Percentiles rank a stretch among this genome's conserved stretches.
Conservation (phyloP, 37 sponge, comb jelly and placozoan genomes). For the Bolinopsis microptera region DNA sequence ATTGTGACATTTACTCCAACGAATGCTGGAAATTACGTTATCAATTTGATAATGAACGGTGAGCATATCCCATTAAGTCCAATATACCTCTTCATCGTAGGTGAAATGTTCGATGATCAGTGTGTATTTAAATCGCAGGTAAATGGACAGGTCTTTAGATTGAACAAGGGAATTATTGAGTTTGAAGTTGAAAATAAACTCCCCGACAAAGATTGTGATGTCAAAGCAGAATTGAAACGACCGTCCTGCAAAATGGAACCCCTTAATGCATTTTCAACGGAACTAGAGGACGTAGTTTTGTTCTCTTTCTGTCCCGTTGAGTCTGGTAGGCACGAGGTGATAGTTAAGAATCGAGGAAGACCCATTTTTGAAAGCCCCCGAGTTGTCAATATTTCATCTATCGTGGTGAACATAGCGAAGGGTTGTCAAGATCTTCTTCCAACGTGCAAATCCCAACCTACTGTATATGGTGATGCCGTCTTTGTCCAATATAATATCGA, state of each 20-base stretch:
- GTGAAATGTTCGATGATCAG: neutral
- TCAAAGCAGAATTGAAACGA: neutral
- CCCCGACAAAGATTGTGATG: neutral
- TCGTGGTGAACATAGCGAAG: neutral
- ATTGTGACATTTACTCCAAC: neutral
- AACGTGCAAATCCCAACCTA: neutral
- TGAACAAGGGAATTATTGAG: neutral
- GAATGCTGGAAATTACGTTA: neutral
- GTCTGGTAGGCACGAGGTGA: neutral
- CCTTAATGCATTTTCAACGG: neutral
- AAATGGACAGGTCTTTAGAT: neutral
- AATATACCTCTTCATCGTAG: neutral
- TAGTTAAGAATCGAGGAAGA: neutral
- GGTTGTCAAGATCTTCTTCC: neutral
- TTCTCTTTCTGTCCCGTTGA: neutral
- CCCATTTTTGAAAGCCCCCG: neutral
- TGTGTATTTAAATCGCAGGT: neutral
- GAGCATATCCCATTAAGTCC: neutral
- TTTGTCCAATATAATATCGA: neutral
- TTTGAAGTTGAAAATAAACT: slow-evolving; percentile 3
- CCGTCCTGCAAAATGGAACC: neutral
- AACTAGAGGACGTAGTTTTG: neutral
- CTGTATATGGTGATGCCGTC: neutral
- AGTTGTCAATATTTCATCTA: neutral
- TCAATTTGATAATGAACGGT: neutral